A percentile compares a stretch with the other conserved stretches of the same genome.
Evolutionary conservation across 2,797 vertebrate genomes (phyloP).

Genomic region (Steatocranus sp.): DNA sequence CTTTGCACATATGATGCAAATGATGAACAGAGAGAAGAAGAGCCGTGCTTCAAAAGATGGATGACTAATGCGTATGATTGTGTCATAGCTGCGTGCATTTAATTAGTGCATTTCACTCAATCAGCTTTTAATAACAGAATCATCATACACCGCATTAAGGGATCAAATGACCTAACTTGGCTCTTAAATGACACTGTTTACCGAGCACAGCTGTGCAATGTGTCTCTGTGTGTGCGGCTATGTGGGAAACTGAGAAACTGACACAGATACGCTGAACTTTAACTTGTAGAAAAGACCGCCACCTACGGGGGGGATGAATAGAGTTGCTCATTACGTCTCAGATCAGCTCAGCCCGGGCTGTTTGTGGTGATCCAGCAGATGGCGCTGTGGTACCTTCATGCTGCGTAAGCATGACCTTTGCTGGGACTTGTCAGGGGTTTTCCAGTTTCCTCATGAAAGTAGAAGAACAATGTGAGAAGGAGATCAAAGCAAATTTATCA

Average conservation of each 20-base stretch:
- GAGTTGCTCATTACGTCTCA: background rate
- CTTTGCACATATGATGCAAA: background rate
- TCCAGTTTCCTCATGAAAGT: conserved; percentile 44
- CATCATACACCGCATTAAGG: background rate
- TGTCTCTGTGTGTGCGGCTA: background rate
- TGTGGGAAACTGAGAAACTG: conserved; percentile 18
- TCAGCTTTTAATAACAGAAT: background rate
- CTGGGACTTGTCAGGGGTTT: conserved; percentile 12
- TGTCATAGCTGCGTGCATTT: background rate
- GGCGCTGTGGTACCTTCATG: conserved; percentile 19
- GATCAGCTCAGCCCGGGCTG: background rate
- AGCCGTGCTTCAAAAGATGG: background rate
- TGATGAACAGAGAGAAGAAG: background rate
- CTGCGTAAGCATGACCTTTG: background rate
- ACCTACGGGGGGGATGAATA: background rate
- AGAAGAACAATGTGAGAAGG: background rate
- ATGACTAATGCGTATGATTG: background rate
- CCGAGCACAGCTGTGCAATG: conserved; percentile 36
- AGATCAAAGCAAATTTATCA: background rate
- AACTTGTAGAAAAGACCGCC: conserved; percentile 18
- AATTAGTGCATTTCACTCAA: conserved; percentile 1
- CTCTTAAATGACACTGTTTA: conserved; percentile 17
- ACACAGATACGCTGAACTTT: background rate
- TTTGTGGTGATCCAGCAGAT: conserved; percentile 38
- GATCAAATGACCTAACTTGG: conserved; percentile 16